Percentiles rank a stretch among this genome's conserved stretches.
Evolutionary conservation across 1,140 invertebrate genomes (phyloP).

Genomic region (Euura lappo): DNA sequence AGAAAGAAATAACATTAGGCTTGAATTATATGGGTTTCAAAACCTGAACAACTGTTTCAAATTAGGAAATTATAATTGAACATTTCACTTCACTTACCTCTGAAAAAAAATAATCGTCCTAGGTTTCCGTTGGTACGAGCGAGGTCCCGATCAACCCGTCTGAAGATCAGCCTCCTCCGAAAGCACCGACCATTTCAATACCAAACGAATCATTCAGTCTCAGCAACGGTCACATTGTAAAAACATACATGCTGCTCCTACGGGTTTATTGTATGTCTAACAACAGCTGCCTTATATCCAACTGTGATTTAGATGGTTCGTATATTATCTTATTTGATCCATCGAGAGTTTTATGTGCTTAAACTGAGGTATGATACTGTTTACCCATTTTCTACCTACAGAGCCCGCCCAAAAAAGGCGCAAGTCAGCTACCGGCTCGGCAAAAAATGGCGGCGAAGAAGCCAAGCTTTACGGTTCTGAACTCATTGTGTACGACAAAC

Average conservation of each 20-base stretch:
- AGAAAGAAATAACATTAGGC: no score
- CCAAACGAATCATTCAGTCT: conserved; percentile 84
- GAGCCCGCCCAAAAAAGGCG: conserved; percentile 69
- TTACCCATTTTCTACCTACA: conserved; percentile 34
- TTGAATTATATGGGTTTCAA: no score
- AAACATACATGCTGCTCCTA: conserved; percentile 86
- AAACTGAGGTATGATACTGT: no score
- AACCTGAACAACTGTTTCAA: no score
- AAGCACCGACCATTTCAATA: conserved; percentile 81
- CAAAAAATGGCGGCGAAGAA: conserved; percentile 60
- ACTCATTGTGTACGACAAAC: conserved; percentile 89
- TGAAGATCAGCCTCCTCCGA: conserved; percentile 70
- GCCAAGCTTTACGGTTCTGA: conserved; percentile 81
- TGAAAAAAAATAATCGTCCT: no score
- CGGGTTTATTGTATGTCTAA: conserved; percentile 70
- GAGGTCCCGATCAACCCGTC: conserved; percentile 84
- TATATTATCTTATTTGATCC: conserved; percentile 11
- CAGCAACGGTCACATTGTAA: conserved; percentile 82
- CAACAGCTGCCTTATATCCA: conserved; percentile 54
- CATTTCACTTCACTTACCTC: no score
- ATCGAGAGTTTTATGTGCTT: no score
- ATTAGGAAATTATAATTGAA: no score
- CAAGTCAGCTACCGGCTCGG: conserved; percentile 59
- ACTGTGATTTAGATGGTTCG: conserved; percentile 58
- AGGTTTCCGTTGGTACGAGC: conserved; percentile 73